phyloP scores from a whole-genome alignment of 2,797 vertebrate genomes.

The Muraenolepis orangiensis region DNA sequence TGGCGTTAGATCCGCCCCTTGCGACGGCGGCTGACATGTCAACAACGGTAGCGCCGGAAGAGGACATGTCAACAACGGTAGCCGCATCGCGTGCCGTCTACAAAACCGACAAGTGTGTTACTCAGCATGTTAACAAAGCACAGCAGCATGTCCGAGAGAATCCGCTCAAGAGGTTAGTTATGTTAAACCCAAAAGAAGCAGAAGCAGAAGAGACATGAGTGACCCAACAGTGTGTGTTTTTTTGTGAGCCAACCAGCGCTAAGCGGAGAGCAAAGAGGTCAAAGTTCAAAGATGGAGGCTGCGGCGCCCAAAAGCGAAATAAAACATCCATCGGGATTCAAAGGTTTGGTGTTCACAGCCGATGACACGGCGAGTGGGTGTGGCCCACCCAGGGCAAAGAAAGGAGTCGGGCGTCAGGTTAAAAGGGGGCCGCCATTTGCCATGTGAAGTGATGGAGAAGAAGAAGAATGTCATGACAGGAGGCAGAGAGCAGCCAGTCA shows the following conservation, averaged over 20 bases:
- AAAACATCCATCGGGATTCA: neutral
- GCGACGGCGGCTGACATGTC: slow-evolving; percentile 41
- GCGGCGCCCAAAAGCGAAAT: neutral
- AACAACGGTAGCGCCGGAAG: slow-evolving; percentile 39
- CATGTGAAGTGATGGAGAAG: neutral
- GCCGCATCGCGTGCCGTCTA: slow-evolving; percentile 36
- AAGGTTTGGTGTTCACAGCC: neutral
- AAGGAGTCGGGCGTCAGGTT: neutral
- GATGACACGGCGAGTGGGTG: neutral
- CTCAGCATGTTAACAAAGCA: slow-evolving; percentile 13
- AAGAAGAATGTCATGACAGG: neutral
- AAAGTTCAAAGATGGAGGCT: neutral
- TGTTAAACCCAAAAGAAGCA: neutral
- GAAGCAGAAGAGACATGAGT: neutral
- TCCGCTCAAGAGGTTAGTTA: neutral
- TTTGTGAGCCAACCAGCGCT: neutral
- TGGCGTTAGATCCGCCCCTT: slow-evolving; percentile 18
- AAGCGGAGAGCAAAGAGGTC: neutral
- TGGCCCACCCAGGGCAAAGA: neutral
- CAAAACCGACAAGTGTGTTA: slow-evolving; percentile 49
- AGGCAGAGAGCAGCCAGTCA: slow-evolving; percentile 10
- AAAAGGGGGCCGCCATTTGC: neutral
- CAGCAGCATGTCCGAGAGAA: neutral
- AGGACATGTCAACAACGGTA: slow-evolving; percentile 58
- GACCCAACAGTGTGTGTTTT: neutral